Evolutionary conservation across 1,140 invertebrate genomes (phyloP).

Genomic region (Tenebrio molitor): DNA sequence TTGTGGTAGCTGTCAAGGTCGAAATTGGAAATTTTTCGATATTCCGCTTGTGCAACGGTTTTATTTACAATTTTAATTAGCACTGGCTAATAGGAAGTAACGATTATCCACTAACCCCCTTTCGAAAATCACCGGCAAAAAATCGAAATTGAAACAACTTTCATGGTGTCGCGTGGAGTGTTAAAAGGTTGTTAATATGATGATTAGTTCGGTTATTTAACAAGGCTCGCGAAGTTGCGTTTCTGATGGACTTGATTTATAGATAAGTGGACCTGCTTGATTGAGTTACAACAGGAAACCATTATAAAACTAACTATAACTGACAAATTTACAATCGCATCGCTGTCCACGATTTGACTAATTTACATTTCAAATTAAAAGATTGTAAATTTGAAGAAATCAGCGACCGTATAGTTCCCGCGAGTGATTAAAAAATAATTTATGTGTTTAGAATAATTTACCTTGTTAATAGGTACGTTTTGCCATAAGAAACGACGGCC

Average conservation of each 20-base stretch:
- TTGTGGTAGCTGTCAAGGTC: too few relatives aligned
- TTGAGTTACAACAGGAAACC: conserved; percentile 7
- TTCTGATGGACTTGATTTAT: not conserved
- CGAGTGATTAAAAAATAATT: too few relatives aligned
- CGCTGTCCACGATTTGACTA: not conserved
- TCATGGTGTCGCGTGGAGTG: not conserved
- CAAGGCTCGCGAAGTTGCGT: not conserved
- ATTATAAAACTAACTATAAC: not conserved
- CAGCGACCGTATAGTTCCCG: too few relatives aligned
- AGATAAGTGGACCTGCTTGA: not conserved
- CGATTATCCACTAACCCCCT: not conserved
- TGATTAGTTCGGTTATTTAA: not conserved
- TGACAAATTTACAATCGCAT: not conserved
- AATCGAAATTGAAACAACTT: not conserved
- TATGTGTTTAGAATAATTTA: too few relatives aligned
- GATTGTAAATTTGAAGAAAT: too few relatives aligned
- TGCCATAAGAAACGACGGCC: too few relatives aligned
- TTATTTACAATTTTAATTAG: conserved; percentile 2
- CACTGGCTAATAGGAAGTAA: not conserved
- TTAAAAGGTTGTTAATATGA: not conserved
- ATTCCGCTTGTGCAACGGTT: not conserved
- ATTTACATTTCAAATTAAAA: too few relatives aligned
- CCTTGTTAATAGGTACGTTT: too few relatives aligned
- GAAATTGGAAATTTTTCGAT: too few relatives aligned
- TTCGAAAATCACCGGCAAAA: not conserved